Evolutionary conservation across 2,113 vertebrate species (phyloP), one percentile per base, ranked within the genome.

Genomic region (Microcebus murinus): DNA sequence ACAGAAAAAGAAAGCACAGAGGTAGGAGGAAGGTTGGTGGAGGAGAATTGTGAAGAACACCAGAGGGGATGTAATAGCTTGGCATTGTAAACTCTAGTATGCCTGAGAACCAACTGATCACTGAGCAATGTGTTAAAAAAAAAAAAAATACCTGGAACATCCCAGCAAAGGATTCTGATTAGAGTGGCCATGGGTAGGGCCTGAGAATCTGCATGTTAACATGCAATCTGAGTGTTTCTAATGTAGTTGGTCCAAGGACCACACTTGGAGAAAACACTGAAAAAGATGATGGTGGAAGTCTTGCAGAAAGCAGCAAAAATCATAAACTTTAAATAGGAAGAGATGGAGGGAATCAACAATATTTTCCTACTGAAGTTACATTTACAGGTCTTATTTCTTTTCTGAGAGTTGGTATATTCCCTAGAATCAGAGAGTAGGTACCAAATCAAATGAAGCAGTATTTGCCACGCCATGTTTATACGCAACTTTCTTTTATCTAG

Each of bases 361-460:
- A 70, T 63, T 55, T 71, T 68, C 61, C 50, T 29, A 45, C 1
- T 45, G 50, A 81, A 50, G 80, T 91, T 87, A 68, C 5, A 92
- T 65, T 71, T 55, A 76, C 2, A 76, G 11, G 57, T 68, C 74
- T 97, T 23, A 63, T 73, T 96, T 79, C 67, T 91, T 55, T 90
- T 86, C 83, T 67, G 29, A 79, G 34, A 57, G 34, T 20, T 87
- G 27, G 20, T 4, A 25, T n/a, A 59, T 34, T 79, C 84, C 77
- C 52, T 48, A 67, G 59, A 84, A 39, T 73, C 31, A 74, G 27
- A 93, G 39, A 57, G 13, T 4, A 87, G 68, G 25, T 80, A 74
- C 31, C 36, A 90, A 86, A 31, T 39, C 18, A 57, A 87, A 27
- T 15, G 65, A 65, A 87, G 4, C 3, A 31, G 42, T 25, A 20